Evolutionary conservation across 2,113 vertebrate genomes (phyloP).

Genomic region (Synodontis membranacea): DNA sequence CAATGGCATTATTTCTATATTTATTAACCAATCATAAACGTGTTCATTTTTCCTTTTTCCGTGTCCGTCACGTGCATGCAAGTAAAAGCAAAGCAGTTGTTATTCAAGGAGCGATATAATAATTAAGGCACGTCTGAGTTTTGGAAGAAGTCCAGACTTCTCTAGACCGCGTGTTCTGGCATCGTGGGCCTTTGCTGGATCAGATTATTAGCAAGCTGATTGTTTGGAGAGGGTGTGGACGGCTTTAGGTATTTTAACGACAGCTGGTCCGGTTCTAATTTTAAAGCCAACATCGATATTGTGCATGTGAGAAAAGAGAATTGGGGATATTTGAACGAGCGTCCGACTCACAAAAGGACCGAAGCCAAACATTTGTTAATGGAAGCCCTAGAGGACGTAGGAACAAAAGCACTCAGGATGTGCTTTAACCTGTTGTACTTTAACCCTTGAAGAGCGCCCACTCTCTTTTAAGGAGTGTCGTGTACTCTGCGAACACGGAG

Average conservation of each 20-base stretch:
- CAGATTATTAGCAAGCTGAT: constrained; percentile 54
- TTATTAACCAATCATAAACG: neutral
- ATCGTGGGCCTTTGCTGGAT: constrained; percentile 47
- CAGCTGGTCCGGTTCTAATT: constrained; percentile 65
- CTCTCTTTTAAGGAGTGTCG: neutral
- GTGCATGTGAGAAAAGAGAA: constrained; percentile 50
- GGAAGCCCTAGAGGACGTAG: neutral
- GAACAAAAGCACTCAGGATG: constrained; percentile 22
- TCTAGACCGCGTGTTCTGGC: neutral
- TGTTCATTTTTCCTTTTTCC: neutral
- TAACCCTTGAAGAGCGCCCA: neutral
- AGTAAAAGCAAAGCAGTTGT: neutral
- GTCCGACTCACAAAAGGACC: constrained; percentile 7
- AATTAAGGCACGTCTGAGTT: neutral
- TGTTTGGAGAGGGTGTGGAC: constrained; percentile 62
- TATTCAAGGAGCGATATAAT: neutral
- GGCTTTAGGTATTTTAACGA: constrained; percentile 56
- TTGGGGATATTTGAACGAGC: neutral
- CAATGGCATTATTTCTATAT: neutral
- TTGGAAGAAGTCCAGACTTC: too few species aligned
- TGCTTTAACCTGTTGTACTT: constrained; percentile 17
- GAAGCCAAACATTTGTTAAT: constrained; percentile 3
- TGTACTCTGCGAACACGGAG: neutral
- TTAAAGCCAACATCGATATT: constrained; percentile 56
- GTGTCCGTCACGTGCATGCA: neutral